These are phyloP conservation scores for Aurelia aurita DNA, from an alignment of 30 jellyfish, hydroid and myxozoan species.

Conservation along the genomic window DNA sequence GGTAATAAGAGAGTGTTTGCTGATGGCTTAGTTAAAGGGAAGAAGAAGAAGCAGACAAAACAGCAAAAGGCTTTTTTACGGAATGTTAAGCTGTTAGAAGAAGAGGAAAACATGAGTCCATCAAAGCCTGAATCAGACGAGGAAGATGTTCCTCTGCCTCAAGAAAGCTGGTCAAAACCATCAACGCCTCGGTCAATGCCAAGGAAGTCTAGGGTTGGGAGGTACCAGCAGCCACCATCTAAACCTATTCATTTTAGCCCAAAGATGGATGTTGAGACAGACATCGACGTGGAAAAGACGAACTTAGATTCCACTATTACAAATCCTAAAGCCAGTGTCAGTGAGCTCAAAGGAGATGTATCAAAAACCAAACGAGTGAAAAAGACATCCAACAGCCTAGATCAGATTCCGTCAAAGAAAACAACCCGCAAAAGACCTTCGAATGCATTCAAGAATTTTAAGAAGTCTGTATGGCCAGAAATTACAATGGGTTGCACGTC, in stretches of 20 bases:
- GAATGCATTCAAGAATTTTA: neutral
- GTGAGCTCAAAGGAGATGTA: no score
- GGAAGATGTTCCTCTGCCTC: neutral
- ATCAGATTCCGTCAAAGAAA: no score
- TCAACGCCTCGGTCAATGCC: neutral
- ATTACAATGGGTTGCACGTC: neutral
- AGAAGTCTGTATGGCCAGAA: neutral
- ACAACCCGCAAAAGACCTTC: no score
- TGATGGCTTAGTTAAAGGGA: neutral
- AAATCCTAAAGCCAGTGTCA: no score
- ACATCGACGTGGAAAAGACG: no score
- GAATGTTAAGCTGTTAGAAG: neutral
- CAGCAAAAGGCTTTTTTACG: neutral
- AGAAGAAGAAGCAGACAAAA: neutral
- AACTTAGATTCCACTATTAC: no score
- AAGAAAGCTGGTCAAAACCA: neutral
- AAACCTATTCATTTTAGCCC: no score
- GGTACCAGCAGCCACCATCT: constrained; percentile 16
- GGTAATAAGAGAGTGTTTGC: neutral
- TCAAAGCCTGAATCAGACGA: neutral
- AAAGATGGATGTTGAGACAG: no score
- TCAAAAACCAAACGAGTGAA: no score
- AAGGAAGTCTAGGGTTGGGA: neutral
- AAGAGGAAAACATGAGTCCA: neutral
- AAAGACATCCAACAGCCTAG: no score